Conservation (phyloP, 2,113 vertebrate species). For the Catagonus wagneri region DNA sequence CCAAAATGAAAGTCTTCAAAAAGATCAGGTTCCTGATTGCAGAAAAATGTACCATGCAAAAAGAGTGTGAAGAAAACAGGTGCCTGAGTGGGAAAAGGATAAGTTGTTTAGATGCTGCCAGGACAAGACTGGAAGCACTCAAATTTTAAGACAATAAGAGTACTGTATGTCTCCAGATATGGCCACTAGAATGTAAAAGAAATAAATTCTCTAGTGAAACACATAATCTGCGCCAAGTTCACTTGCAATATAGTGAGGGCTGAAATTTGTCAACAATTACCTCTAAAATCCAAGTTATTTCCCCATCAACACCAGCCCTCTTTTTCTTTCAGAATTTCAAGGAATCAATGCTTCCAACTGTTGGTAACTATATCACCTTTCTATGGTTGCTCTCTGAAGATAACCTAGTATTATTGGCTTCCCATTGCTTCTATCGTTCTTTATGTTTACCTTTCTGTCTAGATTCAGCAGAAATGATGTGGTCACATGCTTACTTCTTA, state of each 20-base stretch:
- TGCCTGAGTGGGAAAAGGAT: background rate
- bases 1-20: slow-evolving; percentile 36
- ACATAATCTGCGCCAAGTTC: background rate
- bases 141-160: slow-evolving; percentile 48
- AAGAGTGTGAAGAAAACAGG: background rate
- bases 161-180: slow-evolving; percentile 3
- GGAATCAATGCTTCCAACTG: background rate
- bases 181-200: slow-evolving; percentile 30
- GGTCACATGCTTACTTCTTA: slow-evolving; percentile 8
- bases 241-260: background rate
- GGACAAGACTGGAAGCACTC: background rate
- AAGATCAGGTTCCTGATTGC: background rate
- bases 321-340: slow-evolving; percentile 49
- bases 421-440: background rate
- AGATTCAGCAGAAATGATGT: background rate
- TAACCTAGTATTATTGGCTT: no score
- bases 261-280: background rate
- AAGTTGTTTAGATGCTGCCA: slow-evolving; percentile 29
- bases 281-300: slow-evolving; percentile 50
- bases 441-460: slow-evolving; percentile 25
- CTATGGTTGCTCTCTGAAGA: background rate
- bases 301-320: background rate
- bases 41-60: background rate
- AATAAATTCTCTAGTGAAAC: slow-evolving; percentile 41
- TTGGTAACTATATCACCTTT: slow-evolving; percentile 11